These are phyloP conservation scores for Ophioninae sp. DNA, from an alignment of 2,888 invertebrate genomes.

Conservation along the genomic window DNA sequence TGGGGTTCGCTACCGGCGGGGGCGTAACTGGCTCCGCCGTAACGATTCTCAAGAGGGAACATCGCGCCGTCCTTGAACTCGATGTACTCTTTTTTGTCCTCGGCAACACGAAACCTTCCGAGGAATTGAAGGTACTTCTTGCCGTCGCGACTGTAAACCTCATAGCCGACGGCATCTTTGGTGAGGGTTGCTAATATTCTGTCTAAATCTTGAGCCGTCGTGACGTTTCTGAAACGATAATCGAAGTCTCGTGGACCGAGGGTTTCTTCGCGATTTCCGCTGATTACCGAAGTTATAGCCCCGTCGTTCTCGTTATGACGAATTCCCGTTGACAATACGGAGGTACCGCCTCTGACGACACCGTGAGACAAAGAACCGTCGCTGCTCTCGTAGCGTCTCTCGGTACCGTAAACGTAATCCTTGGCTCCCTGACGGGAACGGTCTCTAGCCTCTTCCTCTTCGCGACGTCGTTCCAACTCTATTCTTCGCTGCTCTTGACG, in stretches of 20 bases:
- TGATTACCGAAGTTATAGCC: slow-evolving; percentile 51
- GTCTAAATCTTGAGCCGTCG: slow-evolving; percentile 69
- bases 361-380: slow-evolving; percentile 20
- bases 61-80: slow-evolving; percentile 73
- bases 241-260: slow-evolving; percentile 67
- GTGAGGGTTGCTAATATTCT: slow-evolving; percentile 69
- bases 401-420: slow-evolving; percentile 71
- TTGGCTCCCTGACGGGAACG: slow-evolving; percentile 13
- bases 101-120: slow-evolving; percentile 69
- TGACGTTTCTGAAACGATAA: slow-evolving; percentile 68
- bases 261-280: slow-evolving; percentile 72
- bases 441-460: slow-evolving; percentile 64
- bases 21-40: slow-evolving; percentile 67
- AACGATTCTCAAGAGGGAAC: slow-evolving; percentile 72
- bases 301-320: slow-evolving; percentile 48
- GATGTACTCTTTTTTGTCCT: slow-evolving; percentile 71
- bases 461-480: slow-evolving; percentile 60
- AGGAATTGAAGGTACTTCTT: slow-evolving; percentile 72
- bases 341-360: slow-evolving; percentile 34
- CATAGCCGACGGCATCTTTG: slow-evolving; percentile 68
- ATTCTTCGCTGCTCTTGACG: slow-evolving; percentile 62
- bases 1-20: slow-evolving; percentile 51
- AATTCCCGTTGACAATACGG: slow-evolving; percentile 50
- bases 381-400: slow-evolving; percentile 65
- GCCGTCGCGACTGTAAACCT: slow-evolving; percentile 67